These are phyloP conservation scores for Lordiphosa mommai DNA, from an alignment of 1,140 invertebrate genomes.

Conservation along the genomic window DNA sequence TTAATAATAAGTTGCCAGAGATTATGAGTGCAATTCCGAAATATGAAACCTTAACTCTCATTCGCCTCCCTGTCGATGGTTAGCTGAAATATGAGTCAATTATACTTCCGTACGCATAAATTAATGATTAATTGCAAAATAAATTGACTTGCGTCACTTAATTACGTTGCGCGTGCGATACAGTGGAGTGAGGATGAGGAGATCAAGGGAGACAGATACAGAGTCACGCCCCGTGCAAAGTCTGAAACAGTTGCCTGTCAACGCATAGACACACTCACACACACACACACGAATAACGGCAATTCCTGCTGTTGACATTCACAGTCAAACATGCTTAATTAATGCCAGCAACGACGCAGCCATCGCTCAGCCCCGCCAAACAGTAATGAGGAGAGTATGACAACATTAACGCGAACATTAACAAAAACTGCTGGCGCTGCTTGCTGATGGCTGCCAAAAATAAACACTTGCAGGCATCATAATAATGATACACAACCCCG, in stretches of 20 bases:
- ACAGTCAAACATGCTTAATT: slow-evolving; percentile 79
- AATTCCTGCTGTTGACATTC: slow-evolving; percentile 73
- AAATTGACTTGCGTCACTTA: slow-evolving; percentile 78
- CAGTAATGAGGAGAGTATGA: slow-evolving; percentile 63
- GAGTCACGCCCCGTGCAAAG: slow-evolving; percentile 37
- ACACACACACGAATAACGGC: slow-evolving; percentile 12
- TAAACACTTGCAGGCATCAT: slow-evolving; percentile 70
- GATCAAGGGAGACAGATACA: neutral
- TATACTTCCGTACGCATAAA: slow-evolving; percentile 75
- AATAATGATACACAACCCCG: slow-evolving; percentile 70
- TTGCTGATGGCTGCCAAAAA: slow-evolving; percentile 55
- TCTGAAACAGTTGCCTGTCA: slow-evolving; percentile 42
- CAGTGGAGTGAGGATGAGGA: slow-evolving; percentile 23
- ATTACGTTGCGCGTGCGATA: slow-evolving; percentile 49
- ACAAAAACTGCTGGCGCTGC: slow-evolving; percentile 56
- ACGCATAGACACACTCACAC: slow-evolving; percentile 32
- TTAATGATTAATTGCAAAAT: slow-evolving; percentile 79
- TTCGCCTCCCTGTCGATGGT: slow-evolving; percentile 12
- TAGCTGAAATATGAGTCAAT: slow-evolving; percentile 71
- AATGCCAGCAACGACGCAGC: slow-evolving; percentile 60
- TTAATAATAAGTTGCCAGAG: no score
- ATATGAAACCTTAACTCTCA: neutral
- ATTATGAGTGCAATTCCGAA: no score
- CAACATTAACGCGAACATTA: slow-evolving; percentile 74
- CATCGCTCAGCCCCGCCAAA: slow-evolving; percentile 38